Conservation (phyloP, 1,140 invertebrate species). For the Scaptomyza hsui region DNA sequence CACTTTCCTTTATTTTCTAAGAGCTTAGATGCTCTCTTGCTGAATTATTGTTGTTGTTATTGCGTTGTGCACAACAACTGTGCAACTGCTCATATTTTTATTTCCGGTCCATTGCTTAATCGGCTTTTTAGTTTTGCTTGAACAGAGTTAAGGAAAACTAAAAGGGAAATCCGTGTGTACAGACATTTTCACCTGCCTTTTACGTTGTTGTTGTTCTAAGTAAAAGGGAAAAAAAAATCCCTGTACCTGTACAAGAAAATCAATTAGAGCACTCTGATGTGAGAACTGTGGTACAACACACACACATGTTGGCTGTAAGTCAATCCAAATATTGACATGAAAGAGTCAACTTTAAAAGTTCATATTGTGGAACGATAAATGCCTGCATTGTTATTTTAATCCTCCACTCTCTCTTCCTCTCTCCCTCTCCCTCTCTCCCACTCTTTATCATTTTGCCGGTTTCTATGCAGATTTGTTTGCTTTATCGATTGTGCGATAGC, state of each 20-base stretch:
- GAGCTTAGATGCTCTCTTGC: slow-evolving; percentile 3
- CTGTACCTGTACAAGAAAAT: neutral
- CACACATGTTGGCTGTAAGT: neutral
- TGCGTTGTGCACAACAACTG: slow-evolving; percentile 13
- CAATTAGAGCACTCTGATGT: slow-evolving; percentile 4
- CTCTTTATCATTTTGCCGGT: neutral
- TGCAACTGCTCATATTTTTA: slow-evolving; percentile 50
- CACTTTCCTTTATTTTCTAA: slow-evolving; percentile 9
- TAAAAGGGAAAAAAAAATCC: neutral
- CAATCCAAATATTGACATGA: slow-evolving; percentile 30
- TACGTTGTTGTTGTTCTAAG: neutral
- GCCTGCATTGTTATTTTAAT: slow-evolving; percentile 15
- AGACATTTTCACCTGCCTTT: neutral
- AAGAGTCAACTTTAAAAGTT: slow-evolving; percentile 42
- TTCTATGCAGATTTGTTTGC: slow-evolving; percentile 51
- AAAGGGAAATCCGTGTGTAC: neutral
- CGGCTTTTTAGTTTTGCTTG: slow-evolving; percentile 57
- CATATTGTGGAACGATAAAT: slow-evolving; percentile 41
- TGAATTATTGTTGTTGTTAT: slow-evolving; percentile 21
- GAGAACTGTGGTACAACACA: neutral
- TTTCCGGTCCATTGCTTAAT: slow-evolving; percentile 73
- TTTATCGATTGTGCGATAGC: slow-evolving; percentile 57
- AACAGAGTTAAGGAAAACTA: slow-evolving; percentile 1
- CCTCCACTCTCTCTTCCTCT: neutral
- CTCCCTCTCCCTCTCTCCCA: neutral